Percentiles rank a stretch among this genome's conserved stretches.
Conservation (phyloP, 2,113 vertebrate genomes). For the Micronisus gabar region DNA sequence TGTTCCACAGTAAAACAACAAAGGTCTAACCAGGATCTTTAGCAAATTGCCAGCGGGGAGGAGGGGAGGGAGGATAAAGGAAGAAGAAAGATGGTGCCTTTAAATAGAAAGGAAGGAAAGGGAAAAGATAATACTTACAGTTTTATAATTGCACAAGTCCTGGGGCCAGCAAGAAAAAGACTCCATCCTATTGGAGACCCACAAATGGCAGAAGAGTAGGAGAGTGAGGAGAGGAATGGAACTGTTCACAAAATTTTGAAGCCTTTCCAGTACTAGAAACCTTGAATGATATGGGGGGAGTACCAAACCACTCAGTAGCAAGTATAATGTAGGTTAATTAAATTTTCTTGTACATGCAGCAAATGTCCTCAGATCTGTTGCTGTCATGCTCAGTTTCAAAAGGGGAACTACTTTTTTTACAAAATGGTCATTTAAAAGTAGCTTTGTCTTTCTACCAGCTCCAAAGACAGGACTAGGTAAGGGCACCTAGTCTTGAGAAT, state of each 20-base stretch:
- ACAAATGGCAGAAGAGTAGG: neutral
- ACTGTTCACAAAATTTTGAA: neutral
- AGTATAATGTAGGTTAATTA: neutral
- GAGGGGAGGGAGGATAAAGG: neutral
- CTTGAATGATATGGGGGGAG: neutral
- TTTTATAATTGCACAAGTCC: neutral
- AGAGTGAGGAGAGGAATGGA: neutral
- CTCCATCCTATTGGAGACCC: neutral
- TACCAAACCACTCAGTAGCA: neutral
- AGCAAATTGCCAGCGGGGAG: neutral
- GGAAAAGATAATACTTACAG: neutral
- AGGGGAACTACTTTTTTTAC: neutral
- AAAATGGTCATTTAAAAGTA: neutral
- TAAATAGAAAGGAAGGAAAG: neutral
- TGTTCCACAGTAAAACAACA: constrained; percentile 21
- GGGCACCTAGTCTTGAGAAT: neutral
- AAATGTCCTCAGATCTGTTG: neutral
- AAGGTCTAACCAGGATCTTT: neutral
- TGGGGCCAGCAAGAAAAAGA: neutral
- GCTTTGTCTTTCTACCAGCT: neutral
- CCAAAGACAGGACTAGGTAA: neutral
- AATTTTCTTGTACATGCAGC: neutral
- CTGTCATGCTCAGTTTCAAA: accelerated
- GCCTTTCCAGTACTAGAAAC: neutral
- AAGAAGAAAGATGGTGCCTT: neutral